A percentile compares a stretch with the other conserved stretches of the same genome.
Conservation (phyloP, 2,888 invertebrate species). For the Perizoma flavofasciatum region DNA sequence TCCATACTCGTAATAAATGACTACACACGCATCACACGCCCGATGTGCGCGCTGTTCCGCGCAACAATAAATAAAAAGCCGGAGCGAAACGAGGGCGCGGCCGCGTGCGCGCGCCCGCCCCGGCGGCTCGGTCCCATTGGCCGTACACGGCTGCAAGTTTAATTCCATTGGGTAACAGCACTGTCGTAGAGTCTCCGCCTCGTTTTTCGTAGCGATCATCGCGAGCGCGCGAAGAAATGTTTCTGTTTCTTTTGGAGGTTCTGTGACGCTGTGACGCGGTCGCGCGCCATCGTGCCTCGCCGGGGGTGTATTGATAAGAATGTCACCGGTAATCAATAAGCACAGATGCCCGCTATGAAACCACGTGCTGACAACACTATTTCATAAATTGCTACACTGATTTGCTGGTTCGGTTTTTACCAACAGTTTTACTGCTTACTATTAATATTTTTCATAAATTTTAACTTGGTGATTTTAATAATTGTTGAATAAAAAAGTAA, state of each 20-base stretch:
- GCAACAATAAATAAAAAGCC: constrained; percentile 90
- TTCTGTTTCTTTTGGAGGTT: constrained; percentile 84
- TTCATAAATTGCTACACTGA: constrained; percentile 2
- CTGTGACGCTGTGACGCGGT: constrained; percentile 78
- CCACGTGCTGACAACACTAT: constrained; percentile 27
- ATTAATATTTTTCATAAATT: too few relatives aligned
- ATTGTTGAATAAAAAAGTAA: too few relatives aligned
- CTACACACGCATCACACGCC: constrained; percentile 83
- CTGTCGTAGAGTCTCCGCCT: constrained; percentile 74
- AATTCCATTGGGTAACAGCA: constrained; percentile 66
- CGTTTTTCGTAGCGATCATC: constrained; percentile 79
- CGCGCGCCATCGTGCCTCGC: constrained; percentile 58
- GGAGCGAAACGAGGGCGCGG: constrained; percentile 82
- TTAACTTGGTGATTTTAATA: too few relatives aligned
- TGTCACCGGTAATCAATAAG: constrained; percentile 87
- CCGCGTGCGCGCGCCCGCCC: constrained; percentile 80
- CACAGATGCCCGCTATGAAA: constrained; percentile 58
- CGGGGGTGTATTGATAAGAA: constrained; percentile 85
- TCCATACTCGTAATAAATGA: constrained; percentile 72
- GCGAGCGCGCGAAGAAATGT: constrained; percentile 83
- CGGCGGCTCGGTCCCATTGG: constrained; percentile 74
- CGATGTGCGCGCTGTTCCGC: constrained; percentile 87
- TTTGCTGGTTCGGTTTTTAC: neutral
- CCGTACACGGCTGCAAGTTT: constrained; percentile 51
- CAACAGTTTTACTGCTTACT: too few relatives aligned